These are phyloP conservation scores for Latrodectus geometricus DNA, from an alignment of 1,140 invertebrate species.

Conservation along the genomic window DNA sequence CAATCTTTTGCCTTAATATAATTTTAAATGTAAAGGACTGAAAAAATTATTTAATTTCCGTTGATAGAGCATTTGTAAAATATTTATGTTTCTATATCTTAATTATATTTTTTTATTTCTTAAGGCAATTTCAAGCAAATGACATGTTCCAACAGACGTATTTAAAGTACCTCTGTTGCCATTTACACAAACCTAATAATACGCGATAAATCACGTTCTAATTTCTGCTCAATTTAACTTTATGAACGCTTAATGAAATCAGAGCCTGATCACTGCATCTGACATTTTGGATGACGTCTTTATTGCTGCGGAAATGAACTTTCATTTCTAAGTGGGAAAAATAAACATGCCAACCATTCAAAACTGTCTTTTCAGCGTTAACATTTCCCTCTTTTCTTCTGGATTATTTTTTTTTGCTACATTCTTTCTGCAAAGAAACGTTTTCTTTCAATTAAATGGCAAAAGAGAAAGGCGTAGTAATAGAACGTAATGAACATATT, in stretches of 20 bases:
- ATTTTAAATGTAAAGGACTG: too few species aligned
- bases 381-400: too few species aligned
- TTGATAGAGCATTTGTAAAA: too few species aligned
- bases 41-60: too few species aligned
- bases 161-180: neutral
- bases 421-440: constrained; percentile 11
- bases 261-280: constrained; percentile 16
- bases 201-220: constrained; percentile 40
- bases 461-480: neutral
- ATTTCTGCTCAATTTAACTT: constrained; percentile 51
- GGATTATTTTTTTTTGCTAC: neutral
- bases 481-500: constrained; percentile 35
- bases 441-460: constrained; percentile 32
- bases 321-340: constrained; percentile 30
- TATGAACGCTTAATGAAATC: constrained; percentile 44
- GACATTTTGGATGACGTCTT: constrained; percentile 19
- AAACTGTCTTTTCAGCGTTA: too few species aligned
- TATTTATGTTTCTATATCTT: too few species aligned
- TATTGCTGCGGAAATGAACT: constrained; percentile 50
- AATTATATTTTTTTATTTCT: too few species aligned
- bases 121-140: too few species aligned
- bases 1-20: too few species aligned
- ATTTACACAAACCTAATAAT: constrained; percentile 49
- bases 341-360: neutral
- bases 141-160: too few species aligned